Conservation (phyloP, 2,113 vertebrate species). For the Danionella cerebrum region DNA sequence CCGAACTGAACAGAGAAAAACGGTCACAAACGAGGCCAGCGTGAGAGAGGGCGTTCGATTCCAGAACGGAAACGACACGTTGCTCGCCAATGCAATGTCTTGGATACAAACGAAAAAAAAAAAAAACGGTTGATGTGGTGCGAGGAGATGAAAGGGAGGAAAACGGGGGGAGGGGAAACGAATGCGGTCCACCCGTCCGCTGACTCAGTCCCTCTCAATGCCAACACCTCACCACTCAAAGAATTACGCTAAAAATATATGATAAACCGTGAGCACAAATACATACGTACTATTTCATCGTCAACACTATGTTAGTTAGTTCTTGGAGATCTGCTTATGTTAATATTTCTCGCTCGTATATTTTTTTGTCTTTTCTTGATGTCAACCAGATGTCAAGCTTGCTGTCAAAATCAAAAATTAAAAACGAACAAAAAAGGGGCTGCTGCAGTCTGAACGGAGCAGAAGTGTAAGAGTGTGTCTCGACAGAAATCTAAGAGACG, state of each 20-base stretch:
- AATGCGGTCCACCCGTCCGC: not conserved
- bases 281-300: conserved; percentile 34
- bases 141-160: conserved; percentile 20
- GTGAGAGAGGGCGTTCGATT: conserved; percentile 56
- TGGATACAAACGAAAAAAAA: not conserved
- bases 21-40: conserved; percentile 62
- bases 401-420: conserved; percentile 60
- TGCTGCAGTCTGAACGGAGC: conserved; percentile 71
- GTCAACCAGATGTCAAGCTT: conserved; percentile 78
- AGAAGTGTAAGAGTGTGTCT: conserved; percentile 54
- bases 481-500: conserved; percentile 73
- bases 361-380: conserved; percentile 35
- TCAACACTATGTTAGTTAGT: conserved; percentile 51
- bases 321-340: conserved; percentile 55
- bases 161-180: conserved; percentile 12
- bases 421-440: conserved; percentile 51
- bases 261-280: conserved; percentile 33
- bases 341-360: conserved; percentile 41
- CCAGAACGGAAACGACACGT: conserved; percentile 41
- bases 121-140: not conserved
- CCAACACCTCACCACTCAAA: not conserved
- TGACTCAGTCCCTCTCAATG: not conserved
- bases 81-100: conserved; percentile 15
- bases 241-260: not conserved
- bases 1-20: conserved; percentile 60